Conservation (phyloP, 2,888 invertebrate genomes). For the Torymus texanus region DNA sequence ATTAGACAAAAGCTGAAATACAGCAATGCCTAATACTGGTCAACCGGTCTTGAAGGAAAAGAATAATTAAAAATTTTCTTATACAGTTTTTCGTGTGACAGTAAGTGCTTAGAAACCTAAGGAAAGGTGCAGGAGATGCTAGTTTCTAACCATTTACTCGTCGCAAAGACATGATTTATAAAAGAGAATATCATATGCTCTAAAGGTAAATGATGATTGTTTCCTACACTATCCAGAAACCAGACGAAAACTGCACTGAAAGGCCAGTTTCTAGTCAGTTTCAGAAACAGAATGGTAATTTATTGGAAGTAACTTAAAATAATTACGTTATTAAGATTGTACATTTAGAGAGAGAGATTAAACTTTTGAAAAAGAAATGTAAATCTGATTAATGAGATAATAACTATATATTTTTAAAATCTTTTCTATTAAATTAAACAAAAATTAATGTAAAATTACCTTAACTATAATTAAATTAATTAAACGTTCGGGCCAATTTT, state of each 20-base stretch:
- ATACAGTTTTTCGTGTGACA: no score
- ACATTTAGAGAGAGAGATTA: no score
- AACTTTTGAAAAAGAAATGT: no score
- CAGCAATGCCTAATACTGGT: no score
- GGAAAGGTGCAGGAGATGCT: neutral
- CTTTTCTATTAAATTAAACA: neutral
- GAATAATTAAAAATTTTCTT: no score
- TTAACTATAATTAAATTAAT: neutral
- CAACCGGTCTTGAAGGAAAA: no score
- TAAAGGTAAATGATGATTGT: neutral
- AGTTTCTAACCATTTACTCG: conserved; percentile 16
- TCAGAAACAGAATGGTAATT: neutral
- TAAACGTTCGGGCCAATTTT: neutral
- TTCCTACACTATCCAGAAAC: conserved; percentile 29
- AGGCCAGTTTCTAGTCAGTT: conserved; percentile 33
- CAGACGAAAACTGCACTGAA: conserved; percentile 45
- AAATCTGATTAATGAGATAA: no score
- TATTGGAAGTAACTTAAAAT: neutral
- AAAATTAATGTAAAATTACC: neutral
- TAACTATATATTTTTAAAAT: conserved; percentile 8
- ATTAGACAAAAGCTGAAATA: no score
- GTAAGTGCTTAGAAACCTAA: no score
- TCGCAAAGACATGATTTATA: no score
- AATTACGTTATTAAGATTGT: no score
- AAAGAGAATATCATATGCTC: neutral